Conservation (phyloP, 2,113 vertebrate genomes). For the Condylura cristata region DNA sequence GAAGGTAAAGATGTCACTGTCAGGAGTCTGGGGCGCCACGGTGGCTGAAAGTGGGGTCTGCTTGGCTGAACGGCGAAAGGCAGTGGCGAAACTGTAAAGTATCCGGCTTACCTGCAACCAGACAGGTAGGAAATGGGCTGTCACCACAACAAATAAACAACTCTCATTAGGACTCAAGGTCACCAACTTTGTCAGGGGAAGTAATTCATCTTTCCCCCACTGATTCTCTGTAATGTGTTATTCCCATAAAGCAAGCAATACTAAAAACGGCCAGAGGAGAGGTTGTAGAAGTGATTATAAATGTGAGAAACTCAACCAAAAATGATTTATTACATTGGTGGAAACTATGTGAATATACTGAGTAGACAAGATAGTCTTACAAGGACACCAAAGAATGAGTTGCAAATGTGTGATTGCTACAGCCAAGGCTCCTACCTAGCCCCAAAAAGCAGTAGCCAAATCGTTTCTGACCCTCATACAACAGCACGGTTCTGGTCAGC, state of each 20-base stretch:
- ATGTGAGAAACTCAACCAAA: constrained; percentile 17
- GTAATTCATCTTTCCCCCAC: not conserved
- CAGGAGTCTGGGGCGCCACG: constrained; percentile 92
- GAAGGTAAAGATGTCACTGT: constrained; percentile 98
- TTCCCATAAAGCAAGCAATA: not conserved
- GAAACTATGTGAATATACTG: not conserved
- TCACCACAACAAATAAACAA: constrained; percentile 48
- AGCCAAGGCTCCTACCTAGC: not conserved
- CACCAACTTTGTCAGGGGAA: not conserved
- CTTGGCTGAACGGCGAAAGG: constrained; percentile 96
- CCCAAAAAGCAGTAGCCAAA: not conserved
- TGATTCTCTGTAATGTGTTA: constrained; percentile 7
- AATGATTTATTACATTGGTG: constrained; percentile 5
- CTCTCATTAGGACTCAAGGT: not conserved
- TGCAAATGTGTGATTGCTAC: not conserved
- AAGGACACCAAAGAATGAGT: not conserved
- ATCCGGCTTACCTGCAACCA: constrained; percentile 94
- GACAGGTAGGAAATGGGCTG: constrained; percentile 52
- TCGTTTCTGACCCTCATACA: not conserved
- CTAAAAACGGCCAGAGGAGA: not conserved
- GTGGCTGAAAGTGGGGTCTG: constrained; percentile 90
- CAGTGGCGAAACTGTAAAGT: constrained; percentile 98
- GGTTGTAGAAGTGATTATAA: not conserved
- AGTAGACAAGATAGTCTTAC: not conserved
- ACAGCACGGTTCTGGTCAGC: not conserved